Conservation (phyloP, 1,140 invertebrate genomes). For the Drosophila prosaltans region DNA sequence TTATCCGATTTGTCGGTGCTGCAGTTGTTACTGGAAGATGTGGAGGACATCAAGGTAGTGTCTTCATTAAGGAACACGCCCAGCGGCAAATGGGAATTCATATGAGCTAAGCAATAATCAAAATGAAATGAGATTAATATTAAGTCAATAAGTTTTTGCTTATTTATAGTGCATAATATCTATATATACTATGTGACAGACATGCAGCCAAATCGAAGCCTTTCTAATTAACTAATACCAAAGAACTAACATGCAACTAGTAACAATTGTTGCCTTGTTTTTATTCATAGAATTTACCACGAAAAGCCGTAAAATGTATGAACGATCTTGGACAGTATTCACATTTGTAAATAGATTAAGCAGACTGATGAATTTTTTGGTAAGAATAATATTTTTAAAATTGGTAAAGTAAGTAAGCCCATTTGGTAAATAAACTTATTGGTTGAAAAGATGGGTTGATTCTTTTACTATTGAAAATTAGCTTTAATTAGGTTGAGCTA, state of each 20-base stretch:
- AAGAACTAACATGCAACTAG: slow-evolving; percentile 1
- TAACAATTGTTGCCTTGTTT: not conserved
- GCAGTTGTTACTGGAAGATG: not conserved
- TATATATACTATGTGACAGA: slow-evolving; percentile 2
- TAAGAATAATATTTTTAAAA: no score
- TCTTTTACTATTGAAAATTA: no score
- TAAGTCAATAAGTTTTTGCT: not conserved
- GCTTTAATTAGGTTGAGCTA: no score
- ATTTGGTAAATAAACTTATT: no score
- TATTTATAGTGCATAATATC: not conserved
- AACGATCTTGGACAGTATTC: slow-evolving; percentile 85
- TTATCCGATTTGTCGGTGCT: slow-evolving; percentile 21
- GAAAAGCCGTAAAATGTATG: slow-evolving; percentile 84
- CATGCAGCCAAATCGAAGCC: not conserved
- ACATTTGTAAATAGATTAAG: slow-evolving; percentile 84
- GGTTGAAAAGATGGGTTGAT: no score
- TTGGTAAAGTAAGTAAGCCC: no score
- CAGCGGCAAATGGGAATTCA: slow-evolving; percentile 63
- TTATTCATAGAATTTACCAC: slow-evolving; percentile 55
- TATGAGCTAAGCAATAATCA: slow-evolving; percentile 48
- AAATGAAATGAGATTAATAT: slow-evolving; percentile 12
- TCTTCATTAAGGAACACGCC: slow-evolving; percentile 57
- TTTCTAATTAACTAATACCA: not conserved
- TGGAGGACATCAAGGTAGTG: slow-evolving; percentile 23
- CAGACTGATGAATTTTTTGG: no score